Evolutionary conservation across 92 coral and sea anemone genomes (phyloP), one percentile per base, ranked within the genome.

Genomic region (Epizoanthus fatuus): DNA sequence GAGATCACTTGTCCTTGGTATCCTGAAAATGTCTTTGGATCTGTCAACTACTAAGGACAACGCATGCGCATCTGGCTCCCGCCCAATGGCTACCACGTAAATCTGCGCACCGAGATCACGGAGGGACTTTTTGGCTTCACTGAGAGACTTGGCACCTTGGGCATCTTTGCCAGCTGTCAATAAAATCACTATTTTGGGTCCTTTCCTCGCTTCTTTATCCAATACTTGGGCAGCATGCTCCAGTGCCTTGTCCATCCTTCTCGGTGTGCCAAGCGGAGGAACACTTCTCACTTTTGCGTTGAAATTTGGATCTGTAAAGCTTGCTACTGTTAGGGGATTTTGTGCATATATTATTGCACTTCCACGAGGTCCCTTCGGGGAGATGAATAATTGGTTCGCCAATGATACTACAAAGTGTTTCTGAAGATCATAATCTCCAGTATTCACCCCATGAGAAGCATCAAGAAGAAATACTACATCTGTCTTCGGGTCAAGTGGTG

Each of bases 381-480:
- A 66, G 75, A 88, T 82, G 62, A 40, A 65, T 70, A 74, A 82
- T 11, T 85, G 80, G 58, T 88, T 79, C 20, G 74, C 91, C 44
- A 88, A 39, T 25, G 84, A 64, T 20, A 81, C 85, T 5, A 69
- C 84, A 45, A 88, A 88, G 53, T 81, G 35, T 57, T 88, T 81
- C 70, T 81, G 81, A 44, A 73, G 91, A n/a, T 81, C 74, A 51
- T 75, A 88, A 7, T 72, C 63, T 10, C 67, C 56, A 52, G 53
- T 58, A 19, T 74, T 88, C 32, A 75, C 87, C 45, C 91, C 85
- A 35, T 69, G 83, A 59, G 91, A 88, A 3, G 87, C 91, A 88
- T 88, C 91, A 63, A 88, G 57, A 56, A 88, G 79, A 59, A 88
- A 85, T 0, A 88, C 63, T 16, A 88, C 75, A 65, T 88, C 91